Conservation (phyloP, 1,140 invertebrate genomes). For the Drosophila ficusphila region DNA sequence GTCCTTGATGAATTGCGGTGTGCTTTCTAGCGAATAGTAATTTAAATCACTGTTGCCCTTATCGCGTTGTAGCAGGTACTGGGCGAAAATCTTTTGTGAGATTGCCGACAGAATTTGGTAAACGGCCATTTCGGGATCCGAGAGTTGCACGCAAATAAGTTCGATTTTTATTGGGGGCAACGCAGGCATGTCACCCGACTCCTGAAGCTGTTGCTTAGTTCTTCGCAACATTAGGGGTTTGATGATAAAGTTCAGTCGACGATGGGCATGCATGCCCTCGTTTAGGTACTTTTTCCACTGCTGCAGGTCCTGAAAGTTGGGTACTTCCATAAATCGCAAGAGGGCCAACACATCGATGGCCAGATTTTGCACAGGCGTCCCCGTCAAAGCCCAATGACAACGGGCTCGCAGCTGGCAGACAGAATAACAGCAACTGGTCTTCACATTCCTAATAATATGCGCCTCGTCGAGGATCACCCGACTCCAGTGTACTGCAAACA, state of each 20-base stretch:
- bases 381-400: slow-evolving; percentile 52
- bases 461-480: slow-evolving; percentile 59
- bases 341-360: slow-evolving; percentile 55
- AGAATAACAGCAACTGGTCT: slow-evolving; percentile 15
- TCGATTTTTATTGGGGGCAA: slow-evolving; percentile 22
- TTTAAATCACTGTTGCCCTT: slow-evolving; percentile 40
- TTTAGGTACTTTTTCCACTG: slow-evolving; percentile 36
- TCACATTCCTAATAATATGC: slow-evolving; percentile 37
- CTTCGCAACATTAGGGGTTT: slow-evolving; percentile 54
- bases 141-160: slow-evolving; percentile 26
- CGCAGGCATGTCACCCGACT: slow-evolving; percentile 38
- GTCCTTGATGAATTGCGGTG: slow-evolving; percentile 29
- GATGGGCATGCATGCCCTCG: slow-evolving; percentile 21
- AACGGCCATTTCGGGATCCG: slow-evolving; percentile 36
- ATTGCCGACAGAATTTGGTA: slow-evolving; percentile 54
- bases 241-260: slow-evolving; percentile 31
- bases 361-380: slow-evolving; percentile 53
- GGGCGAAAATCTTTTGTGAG: slow-evolving; percentile 34
- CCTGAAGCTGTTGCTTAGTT: slow-evolving; percentile 46
- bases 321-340: slow-evolving; percentile 41
- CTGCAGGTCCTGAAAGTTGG: slow-evolving; percentile 39
- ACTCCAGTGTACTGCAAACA: slow-evolving; percentile 42
- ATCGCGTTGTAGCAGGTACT: slow-evolving; percentile 43
- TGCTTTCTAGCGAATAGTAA: slow-evolving; percentile 22
- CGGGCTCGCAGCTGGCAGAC: slow-evolving; percentile 22